These are phyloP conservation scores for Halichondria panicea DNA, from an alignment of 37 sponge, comb jelly and placozoan species.

Conservation along the genomic window DNA sequence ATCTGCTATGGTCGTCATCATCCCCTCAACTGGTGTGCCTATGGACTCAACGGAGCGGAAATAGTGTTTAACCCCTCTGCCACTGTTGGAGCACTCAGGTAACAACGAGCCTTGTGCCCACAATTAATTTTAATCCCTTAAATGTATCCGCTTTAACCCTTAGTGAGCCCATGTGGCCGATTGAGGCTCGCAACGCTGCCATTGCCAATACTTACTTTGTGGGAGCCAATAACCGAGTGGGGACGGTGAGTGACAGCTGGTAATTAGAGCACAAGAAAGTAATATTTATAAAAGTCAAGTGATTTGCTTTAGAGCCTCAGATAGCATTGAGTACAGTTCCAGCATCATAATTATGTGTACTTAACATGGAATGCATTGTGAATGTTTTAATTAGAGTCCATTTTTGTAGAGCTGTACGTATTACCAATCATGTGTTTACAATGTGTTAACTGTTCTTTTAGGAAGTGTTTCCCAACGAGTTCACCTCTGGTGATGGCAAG, in stretches of 20 bases:
- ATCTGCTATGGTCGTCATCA: conserved; percentile 98
- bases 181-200: conserved; percentile 93
- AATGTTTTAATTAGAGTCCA: background rate
- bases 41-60: conserved; percentile 96
- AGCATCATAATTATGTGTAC: background rate
- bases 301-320: background rate
- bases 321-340: background rate
- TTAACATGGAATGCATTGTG: background rate
- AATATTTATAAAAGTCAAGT: background rate
- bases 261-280: background rate
- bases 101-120: background rate
- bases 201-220: conserved; percentile 93
- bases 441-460: conserved; percentile 2
- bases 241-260: conserved; percentile 70
- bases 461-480: conserved; percentile 88
- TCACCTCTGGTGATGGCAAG: conserved; percentile 94
- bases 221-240: conserved; percentile 87
- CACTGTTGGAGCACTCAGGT: conserved; percentile 95
- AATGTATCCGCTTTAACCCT: background rate
- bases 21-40: conserved; percentile 92
- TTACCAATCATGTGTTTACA: background rate
- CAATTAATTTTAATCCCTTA: background rate
- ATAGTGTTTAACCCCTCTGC: conserved; percentile 97
- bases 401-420: background rate
- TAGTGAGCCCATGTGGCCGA: conserved; percentile 99